Conservation (phyloP, 23 tunicate genomes). For the Trididemnum miniatum region DNA sequence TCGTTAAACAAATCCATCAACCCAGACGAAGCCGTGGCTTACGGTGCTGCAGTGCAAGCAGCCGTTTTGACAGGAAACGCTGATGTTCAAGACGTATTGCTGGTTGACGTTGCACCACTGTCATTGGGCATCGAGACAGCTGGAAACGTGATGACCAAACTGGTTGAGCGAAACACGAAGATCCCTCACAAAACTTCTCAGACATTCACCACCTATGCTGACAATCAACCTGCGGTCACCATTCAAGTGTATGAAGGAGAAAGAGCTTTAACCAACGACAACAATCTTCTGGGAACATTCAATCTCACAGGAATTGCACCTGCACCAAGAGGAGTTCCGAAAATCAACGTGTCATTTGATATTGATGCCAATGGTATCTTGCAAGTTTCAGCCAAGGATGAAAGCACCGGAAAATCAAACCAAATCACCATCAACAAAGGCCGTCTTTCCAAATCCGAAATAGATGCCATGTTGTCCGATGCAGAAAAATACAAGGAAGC, state of each 20-base stretch:
- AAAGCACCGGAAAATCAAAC: slow-evolving; percentile 75
- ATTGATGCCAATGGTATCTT: slow-evolving; percentile 77
- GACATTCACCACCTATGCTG: slow-evolving; percentile 73
- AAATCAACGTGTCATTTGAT: slow-evolving; percentile 70
- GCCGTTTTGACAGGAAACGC: slow-evolving; percentile 81
- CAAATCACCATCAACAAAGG: slow-evolving; percentile 77
- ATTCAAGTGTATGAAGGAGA: slow-evolving; percentile 87
- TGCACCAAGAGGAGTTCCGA: slow-evolving; percentile 75
- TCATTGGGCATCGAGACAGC: slow-evolving; percentile 87
- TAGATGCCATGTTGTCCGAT: slow-evolving; percentile 60
- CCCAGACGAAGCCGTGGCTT: slow-evolving; percentile 99
- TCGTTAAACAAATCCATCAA: slow-evolving; percentile 89
- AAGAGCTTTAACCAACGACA: slow-evolving; percentile 75
- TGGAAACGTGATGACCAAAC: slow-evolving; percentile 68
- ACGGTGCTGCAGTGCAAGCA: slow-evolving; percentile 98
- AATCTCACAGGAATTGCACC: slow-evolving; percentile 77
- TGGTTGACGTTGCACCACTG: slow-evolving; percentile 71
- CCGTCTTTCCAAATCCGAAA: slow-evolving; percentile 54
- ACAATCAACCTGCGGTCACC: slow-evolving; percentile 79
- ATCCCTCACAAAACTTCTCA: slow-evolving; percentile 62
- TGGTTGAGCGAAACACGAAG: slow-evolving; percentile 66
- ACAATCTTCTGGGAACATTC: slow-evolving; percentile 77
- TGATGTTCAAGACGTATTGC: slow-evolving; percentile 45
- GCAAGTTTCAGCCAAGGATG: slow-evolving; percentile 71
- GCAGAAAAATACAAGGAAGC: slow-evolving; percentile 70